Base-by-base conservation (phyloP, 2,888 invertebrate genomes). In the Azorinus chamasolen region DNA sequence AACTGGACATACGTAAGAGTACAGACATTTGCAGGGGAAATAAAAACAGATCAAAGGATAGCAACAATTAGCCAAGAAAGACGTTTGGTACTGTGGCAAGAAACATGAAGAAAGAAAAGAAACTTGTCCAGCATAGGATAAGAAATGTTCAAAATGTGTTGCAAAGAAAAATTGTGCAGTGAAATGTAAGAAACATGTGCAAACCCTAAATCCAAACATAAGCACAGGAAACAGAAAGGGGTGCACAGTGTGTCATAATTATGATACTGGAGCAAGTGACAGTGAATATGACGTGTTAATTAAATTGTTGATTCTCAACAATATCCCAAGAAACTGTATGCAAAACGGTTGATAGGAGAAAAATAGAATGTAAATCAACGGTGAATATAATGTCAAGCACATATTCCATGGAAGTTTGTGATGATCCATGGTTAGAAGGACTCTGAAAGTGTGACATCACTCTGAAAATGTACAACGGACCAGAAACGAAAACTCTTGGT, bases 391-490 rank as follows among this genome's bases (percentile, higher is more conserved):
- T 78, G 25, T 51, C 78, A 18, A 43, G 57, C 32, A 61, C 27
- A 25, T 51, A 50, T 3, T 73, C 59, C 46, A 54, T 24, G 45
- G 39, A 54, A 18, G 16, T 72, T 2, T 61, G 22, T 39, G 32
- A 63, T 63, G 72, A 66, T 32, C 41, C 18, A 22, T 53, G 20
- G 18, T 48, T 63, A 5, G 20, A 22, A 3, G 39, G 55, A 18
- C 22, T 70, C 22, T 55, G 46, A 25, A 43, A 66, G 16, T 22
- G 45, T 39, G 48, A 43, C 54, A 48, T 45, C 16, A 61, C 63
- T 39, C 27, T 66, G 24, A 61, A 70, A 6, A 74, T 79, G 68
- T 68, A 64, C 43, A 75, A 75, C 20, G 55, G 43, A 16, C 65
- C 39, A 37, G 71, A 79, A 37, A 75, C 27, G 0, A 68, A 62